These are phyloP conservation scores for Orthosia incerta DNA, from an alignment of 2,888 invertebrate species.

Conservation along the genomic window DNA sequence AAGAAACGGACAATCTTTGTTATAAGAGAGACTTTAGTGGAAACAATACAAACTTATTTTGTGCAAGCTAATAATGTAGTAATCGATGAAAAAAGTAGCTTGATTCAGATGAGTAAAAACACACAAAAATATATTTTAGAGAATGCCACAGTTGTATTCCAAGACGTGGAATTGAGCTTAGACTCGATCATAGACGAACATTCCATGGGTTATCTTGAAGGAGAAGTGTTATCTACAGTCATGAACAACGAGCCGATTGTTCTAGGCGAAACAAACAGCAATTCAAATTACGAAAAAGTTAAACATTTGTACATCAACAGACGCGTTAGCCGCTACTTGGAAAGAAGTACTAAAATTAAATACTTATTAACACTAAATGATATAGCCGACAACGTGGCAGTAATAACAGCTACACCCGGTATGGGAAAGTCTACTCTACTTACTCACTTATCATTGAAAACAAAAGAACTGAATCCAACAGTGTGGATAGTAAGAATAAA, in stretches of 20 bases:
- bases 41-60: constrained; percentile 26
- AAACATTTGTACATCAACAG: constrained; percentile 38
- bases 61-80: constrained; percentile 1
- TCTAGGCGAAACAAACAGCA: constrained; percentile 13
- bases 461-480: constrained; percentile 42
- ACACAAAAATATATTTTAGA: constrained; percentile 30
- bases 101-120: constrained; percentile 35
- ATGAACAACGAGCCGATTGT: constrained; percentile 29
- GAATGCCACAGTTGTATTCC: constrained; percentile 39
- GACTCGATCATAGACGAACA: constrained; percentile 28
- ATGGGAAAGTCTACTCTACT: constrained; percentile 65
- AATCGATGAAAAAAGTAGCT: constrained; percentile 24
- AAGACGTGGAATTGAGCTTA: constrained; percentile 36
- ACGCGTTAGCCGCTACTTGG: not conserved
- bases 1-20: constrained; percentile 22
- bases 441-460: constrained; percentile 55
- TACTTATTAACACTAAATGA: constrained; percentile 34
- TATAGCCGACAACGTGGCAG: constrained; percentile 9
- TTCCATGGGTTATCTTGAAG: constrained; percentile 39
- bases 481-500: constrained; percentile 57
- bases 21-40: constrained; percentile 2
- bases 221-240: constrained; percentile 24
- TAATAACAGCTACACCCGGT: constrained; percentile 55
- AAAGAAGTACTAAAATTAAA: no score
- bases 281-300: constrained; percentile 34